Evolutionary conservation across 2,797 vertebrate genomes (phyloP), one percentile per base, ranked within the genome.

Genomic region (Leptoclinus maculatus): DNA sequence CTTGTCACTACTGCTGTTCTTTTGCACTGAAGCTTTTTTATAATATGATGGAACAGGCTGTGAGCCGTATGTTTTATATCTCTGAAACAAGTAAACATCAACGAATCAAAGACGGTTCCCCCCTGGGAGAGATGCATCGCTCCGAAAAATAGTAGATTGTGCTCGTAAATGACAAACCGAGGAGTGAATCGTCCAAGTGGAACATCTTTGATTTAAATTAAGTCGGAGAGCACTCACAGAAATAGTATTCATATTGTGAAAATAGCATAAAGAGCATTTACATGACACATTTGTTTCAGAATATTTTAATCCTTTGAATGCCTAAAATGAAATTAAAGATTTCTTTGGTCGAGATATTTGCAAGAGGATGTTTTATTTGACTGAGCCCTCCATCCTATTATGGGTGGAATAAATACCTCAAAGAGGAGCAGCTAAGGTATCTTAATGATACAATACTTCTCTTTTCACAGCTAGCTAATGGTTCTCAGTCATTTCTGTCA

Each of bases 211-310:
- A 75, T 73, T 66, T 41, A 77, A 56, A 72, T 78, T 53, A 63
- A 69, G 29, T 27, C 27, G 5, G 39, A 47, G 41, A 38, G 58
- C 38, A 27, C 72, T 67, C 16, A 25, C 45, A 62, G 27, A 68
- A 34, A 75, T n/a, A 34, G 25, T 25, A 29, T 71, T 69, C 43
- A 66, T 49, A 64, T 47, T 59, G 19, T 36, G 25, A 60, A 65
- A 78, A 71, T 51, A 7, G 9, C 69, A 23, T 71, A 41, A 67
- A 58, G 43, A 74, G 19, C 27, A 71, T 88, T 74, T 69, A 70
- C 6, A 65, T 49, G 12, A 53, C 14, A 27, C 36, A 78, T 63
- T 54, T 54, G 14, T 29, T 51, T 39, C 41, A 49, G 38, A 60
- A 25, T 34, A 19, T 66, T 53, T 10, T 58, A 25, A 77, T 68